Evolutionary conservation across 2,113 vertebrate species (phyloP).

Genomic region (Genyomyrus donnyi): DNA sequence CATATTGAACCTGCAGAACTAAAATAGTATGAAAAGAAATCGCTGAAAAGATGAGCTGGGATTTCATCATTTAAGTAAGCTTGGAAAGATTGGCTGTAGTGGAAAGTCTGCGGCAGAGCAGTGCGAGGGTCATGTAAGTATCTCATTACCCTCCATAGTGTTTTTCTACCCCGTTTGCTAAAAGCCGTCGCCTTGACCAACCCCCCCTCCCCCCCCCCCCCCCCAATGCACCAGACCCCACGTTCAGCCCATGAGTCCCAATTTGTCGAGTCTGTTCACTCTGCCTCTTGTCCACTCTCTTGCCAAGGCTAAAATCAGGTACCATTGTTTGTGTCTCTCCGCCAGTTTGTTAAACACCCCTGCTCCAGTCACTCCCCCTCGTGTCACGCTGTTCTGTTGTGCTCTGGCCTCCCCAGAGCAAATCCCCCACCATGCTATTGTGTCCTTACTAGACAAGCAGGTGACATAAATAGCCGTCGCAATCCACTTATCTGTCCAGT

Average conservation of each 20-base stretch:
- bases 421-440: background rate
- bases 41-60: background rate
- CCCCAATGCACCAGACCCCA: background rate
- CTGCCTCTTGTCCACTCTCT: background rate
- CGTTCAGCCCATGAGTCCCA: background rate
- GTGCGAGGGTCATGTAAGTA: background rate
- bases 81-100: background rate
- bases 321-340: background rate
- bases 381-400: background rate
- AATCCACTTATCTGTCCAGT: background rate
- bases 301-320: background rate
- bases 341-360: background rate
- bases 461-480: background rate
- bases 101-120: background rate
- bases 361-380: background rate
- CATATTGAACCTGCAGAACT: background rate
- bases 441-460: background rate
- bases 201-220: background rate
- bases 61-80: background rate
- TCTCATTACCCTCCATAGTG: background rate
- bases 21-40: background rate
- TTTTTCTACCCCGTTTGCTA: background rate
- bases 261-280: background rate
- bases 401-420: background rate
- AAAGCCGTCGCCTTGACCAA: background rate